Base-by-base conservation (phyloP, 2,888 invertebrate species). In the Dyspetes luteomarginatus region DNA sequence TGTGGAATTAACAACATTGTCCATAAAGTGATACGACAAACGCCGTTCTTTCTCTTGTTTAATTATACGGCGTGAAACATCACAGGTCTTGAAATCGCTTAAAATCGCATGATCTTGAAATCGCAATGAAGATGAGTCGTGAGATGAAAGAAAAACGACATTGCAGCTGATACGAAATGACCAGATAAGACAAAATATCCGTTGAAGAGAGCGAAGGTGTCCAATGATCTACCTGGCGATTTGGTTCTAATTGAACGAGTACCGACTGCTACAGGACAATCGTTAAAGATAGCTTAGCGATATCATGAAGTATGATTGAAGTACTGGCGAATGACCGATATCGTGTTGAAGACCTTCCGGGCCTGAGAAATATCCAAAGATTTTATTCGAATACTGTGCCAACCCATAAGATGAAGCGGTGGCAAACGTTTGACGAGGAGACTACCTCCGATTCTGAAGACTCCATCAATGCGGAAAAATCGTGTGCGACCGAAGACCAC, bases 1-100 rank as follows among this genome's bases (percentile, higher is more conserved):
- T 83, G 83, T 55, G 82, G 78, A 28, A 45, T 86, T 3, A 87
- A 86, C 45, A 83, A 85, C 48, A 84, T 81, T 17, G 55, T 84
- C 12, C 71, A 83, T 62, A 82, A 83, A 64, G 60, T 36, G 41
- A 84, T 76, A 26, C 75, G 76, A 12, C 74, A 80, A 69, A 84
- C 81, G 7, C 83, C 85, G n/a, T 80, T 68, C 26, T 52, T 26
- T 4, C n/a, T 55, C 24, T 26, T 48, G 26, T 68, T 30, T 81
- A 85, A 52, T 58, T 82, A 26, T 48, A 82, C 45, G 5, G 24
- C 43, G 43, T 43, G 62, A 1, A 22, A 43, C 12, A n/a, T 60
- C 15, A 43, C 41, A 4, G 43, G 60, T n/a, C n/a, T n/a, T n/a
- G n/a, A n/a, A n/a, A n/a, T n/a, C n/a, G n/a, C n/a, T n/a, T n/a